phyloP scores from a whole-genome alignment of 1,140 invertebrate species.

The Drosophila nannoptera region DNA sequence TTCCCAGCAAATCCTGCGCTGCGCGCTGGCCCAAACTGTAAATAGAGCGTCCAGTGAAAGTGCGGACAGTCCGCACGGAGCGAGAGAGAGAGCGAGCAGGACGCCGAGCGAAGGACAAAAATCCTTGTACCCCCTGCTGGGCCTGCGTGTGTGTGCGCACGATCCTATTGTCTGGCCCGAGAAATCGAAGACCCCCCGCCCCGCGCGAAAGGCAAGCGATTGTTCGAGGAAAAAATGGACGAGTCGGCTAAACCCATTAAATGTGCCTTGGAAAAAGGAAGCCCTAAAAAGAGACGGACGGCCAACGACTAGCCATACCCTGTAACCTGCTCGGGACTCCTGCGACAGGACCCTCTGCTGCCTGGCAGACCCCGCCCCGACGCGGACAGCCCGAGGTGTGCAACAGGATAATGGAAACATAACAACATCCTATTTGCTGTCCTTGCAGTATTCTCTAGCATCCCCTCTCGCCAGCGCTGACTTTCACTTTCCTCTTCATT shows the following conservation, averaged over 20 bases:
- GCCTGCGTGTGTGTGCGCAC: conserved; percentile 32
- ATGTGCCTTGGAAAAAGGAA: conserved; percentile 49
- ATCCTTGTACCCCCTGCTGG: conserved; percentile 68
- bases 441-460: conserved; percentile 34
- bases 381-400: not conserved
- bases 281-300: not conserved
- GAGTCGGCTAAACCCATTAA: conserved; percentile 64
- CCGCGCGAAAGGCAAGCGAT: conserved; percentile 31
- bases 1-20: conserved; percentile 62
- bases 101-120: conserved; percentile 53
- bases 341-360: not conserved
- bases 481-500: conserved; percentile 59
- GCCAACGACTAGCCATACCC: conserved; percentile 1
- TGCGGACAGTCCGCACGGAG: conserved; percentile 45
- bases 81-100: not conserved
- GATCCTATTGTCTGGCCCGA: conserved; percentile 30
- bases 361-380: not conserved
- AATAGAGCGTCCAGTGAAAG: conserved; percentile 74
- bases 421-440: conserved; percentile 30
- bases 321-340: too few species aligned
- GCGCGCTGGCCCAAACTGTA: conserved; percentile 63
- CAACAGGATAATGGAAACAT: conserved; percentile 16
- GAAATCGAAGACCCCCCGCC: conserved; percentile 37
- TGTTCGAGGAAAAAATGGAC: conserved; percentile 43
- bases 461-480: conserved; percentile 36